A percentile compares a stretch with the other conserved stretches of the same genome.
Conservation (phyloP, 2,113 vertebrate genomes). For the Nyctibius bracteatus region DNA sequence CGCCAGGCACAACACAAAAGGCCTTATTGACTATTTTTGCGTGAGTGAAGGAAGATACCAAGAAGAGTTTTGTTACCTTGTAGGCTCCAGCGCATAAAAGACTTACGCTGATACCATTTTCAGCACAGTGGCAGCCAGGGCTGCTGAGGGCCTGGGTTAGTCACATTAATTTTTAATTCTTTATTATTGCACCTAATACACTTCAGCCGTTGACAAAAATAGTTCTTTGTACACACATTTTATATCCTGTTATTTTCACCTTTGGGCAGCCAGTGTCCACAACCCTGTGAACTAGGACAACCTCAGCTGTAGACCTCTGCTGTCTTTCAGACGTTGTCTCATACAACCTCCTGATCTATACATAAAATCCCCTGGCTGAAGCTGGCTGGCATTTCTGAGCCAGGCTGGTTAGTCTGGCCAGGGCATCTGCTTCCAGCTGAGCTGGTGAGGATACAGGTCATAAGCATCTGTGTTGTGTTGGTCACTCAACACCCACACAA, state of each 20-base stretch:
- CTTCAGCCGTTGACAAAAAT: background rate
- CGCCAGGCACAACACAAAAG: background rate
- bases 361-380: background rate
- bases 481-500: background rate
- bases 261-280: background rate
- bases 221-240: background rate
- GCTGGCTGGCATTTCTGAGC: background rate
- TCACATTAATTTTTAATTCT: background rate
- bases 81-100: background rate
- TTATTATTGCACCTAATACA: background rate
- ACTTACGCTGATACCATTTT: background rate
- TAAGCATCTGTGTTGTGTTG: background rate
- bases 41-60: constrained; percentile 11
- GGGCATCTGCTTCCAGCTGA: background rate
- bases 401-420: background rate
- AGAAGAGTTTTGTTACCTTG: constrained; percentile 3
- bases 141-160: background rate
- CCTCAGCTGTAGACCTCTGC: background rate
- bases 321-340: background rate
- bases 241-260: background rate
- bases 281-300: background rate
- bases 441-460: background rate
- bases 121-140: background rate
- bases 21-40: constrained; percentile 6
- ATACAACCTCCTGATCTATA: background rate